Base-by-base conservation (phyloP, 2,797 vertebrate species). In the Aldrovandia affinis region DNA sequence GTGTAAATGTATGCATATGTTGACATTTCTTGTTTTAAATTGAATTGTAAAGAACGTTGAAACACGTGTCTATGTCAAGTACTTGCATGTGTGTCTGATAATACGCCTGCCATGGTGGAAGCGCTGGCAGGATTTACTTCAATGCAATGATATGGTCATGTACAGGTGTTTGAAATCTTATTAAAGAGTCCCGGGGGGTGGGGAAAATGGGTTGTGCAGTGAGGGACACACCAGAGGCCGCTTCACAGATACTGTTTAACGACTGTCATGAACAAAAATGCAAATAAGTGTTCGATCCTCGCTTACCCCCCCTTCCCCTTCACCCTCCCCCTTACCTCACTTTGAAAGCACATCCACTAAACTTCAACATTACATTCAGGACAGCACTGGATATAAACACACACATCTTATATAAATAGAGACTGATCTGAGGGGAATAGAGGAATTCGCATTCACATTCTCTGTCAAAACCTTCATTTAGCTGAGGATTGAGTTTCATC, bases 301-400 rank as follows among this genome's bases (percentile, higher is more conserved):
- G 30, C 54, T 55, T 33, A 54, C 85, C 79, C 65, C 28, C 83
- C 81, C 33, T 55, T 63, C 25, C 28, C 82, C 83, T 65, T 70
- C 80, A n/a, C 55, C 78, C 59, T 52, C 39, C 85, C 83, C 83
- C 36, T 73, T 33, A 39, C 33, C 68, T 33, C 33, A 73, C 14
- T 73, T 83, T 50, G 78, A 89, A 84, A 83, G 85, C 81, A 86
- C 85, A 87, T 82, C 86, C 82, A 87, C 88, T 88, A 89, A 87
- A 88, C 83, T 85, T 82, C 84, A 86, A 80, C 86, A 86, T 85
- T 86, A 86, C 81, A 77, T 57, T 83, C 81, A 68, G 78, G 82
- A 87, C 79, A 63, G 81, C 87, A 85, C 84, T 86, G 77, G 86
- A 85, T 85, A 61, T n/a, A n/a, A n/a, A n/a, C n/a, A n/a, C n/a